Conservation (phyloP, 2,113 vertebrate species). For the Alosa alosa region DNA sequence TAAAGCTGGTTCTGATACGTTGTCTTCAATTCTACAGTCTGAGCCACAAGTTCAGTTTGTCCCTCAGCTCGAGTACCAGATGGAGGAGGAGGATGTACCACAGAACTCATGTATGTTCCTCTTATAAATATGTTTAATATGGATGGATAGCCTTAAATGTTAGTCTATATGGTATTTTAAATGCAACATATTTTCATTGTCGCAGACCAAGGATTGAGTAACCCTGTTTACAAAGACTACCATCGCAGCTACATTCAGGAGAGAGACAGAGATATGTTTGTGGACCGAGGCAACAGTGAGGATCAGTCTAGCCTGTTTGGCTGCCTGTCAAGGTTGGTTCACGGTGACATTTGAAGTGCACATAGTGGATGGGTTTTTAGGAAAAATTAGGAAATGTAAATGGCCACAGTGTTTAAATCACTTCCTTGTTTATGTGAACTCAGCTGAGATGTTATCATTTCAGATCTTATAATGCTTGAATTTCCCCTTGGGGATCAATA, state of each 20-base stretch:
- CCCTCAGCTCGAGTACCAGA: conserved; percentile 76
- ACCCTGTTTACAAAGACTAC: conserved; percentile 72
- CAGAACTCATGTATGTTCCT: conserved; percentile 77
- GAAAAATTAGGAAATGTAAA: neutral
- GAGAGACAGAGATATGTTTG: conserved; percentile 64
- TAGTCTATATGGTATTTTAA: neutral
- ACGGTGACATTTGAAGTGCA: neutral
- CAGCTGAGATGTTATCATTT: no score
- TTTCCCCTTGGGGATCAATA: no score
- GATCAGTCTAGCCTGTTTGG: conserved; percentile 83
- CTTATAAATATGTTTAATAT: neutral
- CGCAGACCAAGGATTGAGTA: conserved; percentile 46
- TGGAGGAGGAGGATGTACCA: conserved; percentile 69
- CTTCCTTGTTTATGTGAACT: neutral
- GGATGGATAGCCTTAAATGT: neutral
- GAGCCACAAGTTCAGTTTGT: conserved; percentile 87
- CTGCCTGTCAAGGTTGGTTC: conserved; percentile 79
- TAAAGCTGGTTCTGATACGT: neutral
- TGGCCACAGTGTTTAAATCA: neutral
- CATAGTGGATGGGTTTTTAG: neutral
- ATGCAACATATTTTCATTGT: neutral
- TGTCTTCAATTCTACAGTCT: conserved; percentile 69
- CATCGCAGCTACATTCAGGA: conserved; percentile 66
- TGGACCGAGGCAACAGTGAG: conserved; percentile 49
- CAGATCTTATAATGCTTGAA: no score